These are phyloP conservation scores for Orycteropus afer DNA, from an alignment of 2,113 vertebrate genomes.

Conservation along the genomic window DNA sequence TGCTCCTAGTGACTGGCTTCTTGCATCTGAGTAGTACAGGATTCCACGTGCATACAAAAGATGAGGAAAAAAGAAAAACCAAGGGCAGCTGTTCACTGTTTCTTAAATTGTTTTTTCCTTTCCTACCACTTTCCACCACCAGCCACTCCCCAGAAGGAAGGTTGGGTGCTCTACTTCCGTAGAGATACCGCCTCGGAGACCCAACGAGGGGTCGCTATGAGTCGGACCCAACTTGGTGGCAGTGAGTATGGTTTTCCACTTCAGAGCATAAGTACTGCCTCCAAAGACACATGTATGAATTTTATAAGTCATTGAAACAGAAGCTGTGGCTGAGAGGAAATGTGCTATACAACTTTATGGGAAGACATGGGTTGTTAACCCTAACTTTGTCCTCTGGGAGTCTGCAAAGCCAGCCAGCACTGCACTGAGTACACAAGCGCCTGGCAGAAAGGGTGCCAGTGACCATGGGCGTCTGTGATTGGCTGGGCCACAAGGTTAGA, in stretches of 20 bases:
- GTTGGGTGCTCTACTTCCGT: too few species aligned
- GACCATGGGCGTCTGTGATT: neutral
- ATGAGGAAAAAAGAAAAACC: neutral
- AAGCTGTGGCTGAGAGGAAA: neutral
- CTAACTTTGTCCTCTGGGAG: fast-evolving
- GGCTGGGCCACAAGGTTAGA: neutral
- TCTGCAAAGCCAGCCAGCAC: neutral
- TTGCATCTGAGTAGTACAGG: neutral
- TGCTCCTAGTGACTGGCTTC: neutral
- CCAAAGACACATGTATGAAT: neutral
- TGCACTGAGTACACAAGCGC: neutral
- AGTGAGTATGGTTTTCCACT: too few species aligned
- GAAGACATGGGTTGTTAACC: fast-evolving
- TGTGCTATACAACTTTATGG: fast-evolving
- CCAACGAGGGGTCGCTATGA: too few species aligned
- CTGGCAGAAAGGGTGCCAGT: neutral
- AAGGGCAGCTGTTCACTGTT: neutral
- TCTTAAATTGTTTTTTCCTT: neutral
- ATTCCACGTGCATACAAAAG: neutral
- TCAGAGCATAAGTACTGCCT: neutral
- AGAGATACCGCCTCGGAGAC: too few species aligned
- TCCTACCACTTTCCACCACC: neutral
- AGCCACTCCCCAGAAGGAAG: too few species aligned
- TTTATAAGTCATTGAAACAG: fast-evolving
- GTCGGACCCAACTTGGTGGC: too few species aligned